Conservation (phyloP, 2,113 vertebrate genomes). For the Larimichthys polyactis region DNA sequence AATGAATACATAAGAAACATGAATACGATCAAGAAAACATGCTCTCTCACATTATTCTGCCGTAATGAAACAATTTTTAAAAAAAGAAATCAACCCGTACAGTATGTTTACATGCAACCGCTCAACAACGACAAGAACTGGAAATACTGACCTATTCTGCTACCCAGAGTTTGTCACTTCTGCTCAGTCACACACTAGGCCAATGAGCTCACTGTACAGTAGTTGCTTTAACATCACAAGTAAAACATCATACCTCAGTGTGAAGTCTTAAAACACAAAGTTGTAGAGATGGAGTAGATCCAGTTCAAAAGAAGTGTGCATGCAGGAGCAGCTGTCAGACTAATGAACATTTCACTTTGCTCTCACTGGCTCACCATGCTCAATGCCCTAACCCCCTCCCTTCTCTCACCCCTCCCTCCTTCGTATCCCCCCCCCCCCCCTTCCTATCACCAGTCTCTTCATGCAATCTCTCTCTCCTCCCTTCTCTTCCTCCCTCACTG, state of each 20-base stretch:
- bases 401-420: slow-evolving; percentile 61
- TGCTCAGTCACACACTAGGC: not conserved
- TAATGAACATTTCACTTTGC: slow-evolving; percentile 63
- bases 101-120: not conserved
- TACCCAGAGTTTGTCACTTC: not conserved
- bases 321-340: slow-evolving; percentile 68
- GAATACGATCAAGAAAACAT: not conserved
- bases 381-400: slow-evolving; percentile 27
- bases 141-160: not conserved
- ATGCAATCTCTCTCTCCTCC: slow-evolving; percentile 16
- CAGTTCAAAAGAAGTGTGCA: slow-evolving; percentile 33
- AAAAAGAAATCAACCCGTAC: not conserved
- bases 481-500: slow-evolving; percentile 13
- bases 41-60: not conserved
- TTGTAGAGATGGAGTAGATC: slow-evolving; percentile 10
- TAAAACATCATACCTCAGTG: slow-evolving; percentile 70
- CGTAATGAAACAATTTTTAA: not conserved
- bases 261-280: slow-evolving; percentile 6
- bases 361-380: slow-evolving; percentile 38
- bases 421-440: slow-evolving; percentile 50
- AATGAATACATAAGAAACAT: not conserved
- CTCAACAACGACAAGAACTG: not conserved
- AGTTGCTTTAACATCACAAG: not conserved
- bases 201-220: not conserved
- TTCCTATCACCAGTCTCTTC: slow-evolving; percentile 19